A percentile compares a stretch with the other conserved stretches of the same genome.
These are phyloP conservation scores for Lota lota DNA, from an alignment of 2,113 vertebrate species.

Conservation along the genomic window DNA sequence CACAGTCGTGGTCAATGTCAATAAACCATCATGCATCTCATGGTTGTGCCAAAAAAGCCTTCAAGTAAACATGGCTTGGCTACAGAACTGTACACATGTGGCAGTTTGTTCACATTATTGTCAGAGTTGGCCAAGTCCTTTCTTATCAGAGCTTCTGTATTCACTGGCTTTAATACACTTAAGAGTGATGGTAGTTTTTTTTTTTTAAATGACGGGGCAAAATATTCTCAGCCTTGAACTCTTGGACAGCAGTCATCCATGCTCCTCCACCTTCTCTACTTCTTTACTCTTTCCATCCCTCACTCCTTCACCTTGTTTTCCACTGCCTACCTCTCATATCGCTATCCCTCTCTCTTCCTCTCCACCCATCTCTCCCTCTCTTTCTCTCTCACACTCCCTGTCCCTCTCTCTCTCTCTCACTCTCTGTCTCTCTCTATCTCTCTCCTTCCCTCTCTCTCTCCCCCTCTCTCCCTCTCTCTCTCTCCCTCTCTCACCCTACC, in stretches of 20 bases:
- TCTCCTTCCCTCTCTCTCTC: constrained; percentile 1
- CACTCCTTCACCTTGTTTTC: constrained; percentile 53
- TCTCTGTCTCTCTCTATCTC: constrained; percentile 3
- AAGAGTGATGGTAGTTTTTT: constrained; percentile 46
- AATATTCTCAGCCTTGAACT: no score
- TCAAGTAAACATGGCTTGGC: constrained; percentile 56
- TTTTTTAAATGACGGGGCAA: neutral
- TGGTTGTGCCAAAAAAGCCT: constrained; percentile 52
- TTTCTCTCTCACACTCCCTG: neutral
- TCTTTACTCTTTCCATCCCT: neutral
- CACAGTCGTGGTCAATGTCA: constrained; percentile 32
- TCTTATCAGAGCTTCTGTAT: constrained; percentile 41
- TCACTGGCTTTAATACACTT: constrained; percentile 57
- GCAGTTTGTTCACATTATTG: constrained; percentile 32
- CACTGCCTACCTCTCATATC: no score
- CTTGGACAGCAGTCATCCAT: no score
- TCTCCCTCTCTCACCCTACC: neutral
- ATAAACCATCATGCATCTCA: constrained; percentile 34
- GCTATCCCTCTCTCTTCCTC: neutral
- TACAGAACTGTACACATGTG: constrained; percentile 40
- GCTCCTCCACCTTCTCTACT: constrained; percentile 1
- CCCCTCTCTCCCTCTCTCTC: neutral
- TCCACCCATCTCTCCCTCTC: constrained; percentile 1
- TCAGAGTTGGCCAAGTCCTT: constrained; percentile 52
- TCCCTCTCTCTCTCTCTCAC: neutral